Evolutionary conservation across 2,888 invertebrate genomes (phyloP).

Genomic region (Drepana falcataria): DNA sequence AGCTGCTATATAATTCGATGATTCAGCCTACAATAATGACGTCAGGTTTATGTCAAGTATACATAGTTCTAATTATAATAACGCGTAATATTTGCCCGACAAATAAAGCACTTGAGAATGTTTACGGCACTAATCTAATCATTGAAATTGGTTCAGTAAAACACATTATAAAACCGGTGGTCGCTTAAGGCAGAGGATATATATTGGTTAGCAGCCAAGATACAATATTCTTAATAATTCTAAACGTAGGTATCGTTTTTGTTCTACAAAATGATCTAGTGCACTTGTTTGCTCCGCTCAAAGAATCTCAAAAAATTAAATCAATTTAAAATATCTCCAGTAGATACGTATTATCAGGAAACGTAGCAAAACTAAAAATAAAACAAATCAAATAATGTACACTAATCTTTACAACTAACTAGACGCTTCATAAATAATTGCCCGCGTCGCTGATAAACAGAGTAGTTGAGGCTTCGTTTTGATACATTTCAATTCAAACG

Average conservation of each 20-base stretch:
- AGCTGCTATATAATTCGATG: neutral
- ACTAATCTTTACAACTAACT: neutral
- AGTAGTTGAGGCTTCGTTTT: neutral
- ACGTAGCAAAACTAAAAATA: too few species aligned
- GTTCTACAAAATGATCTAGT: too few species aligned
- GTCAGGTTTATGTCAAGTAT: conserved; percentile 26
- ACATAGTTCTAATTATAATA: conserved; percentile 26
- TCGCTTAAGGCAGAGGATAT: conserved; percentile 5
- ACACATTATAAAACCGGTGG: conserved; percentile 18
- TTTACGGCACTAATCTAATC: conserved; percentile 30
- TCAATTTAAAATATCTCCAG: neutral
- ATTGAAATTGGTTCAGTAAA: conserved; percentile 22
- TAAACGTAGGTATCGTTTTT: conserved; percentile 2
- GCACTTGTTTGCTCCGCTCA: too few species aligned
- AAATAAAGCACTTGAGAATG: conserved; percentile 48
- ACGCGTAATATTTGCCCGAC: conserved; percentile 31
- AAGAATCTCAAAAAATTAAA: neutral
- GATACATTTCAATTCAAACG: neutral
- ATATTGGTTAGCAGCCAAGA: conserved; percentile 1
- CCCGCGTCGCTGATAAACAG: neutral
- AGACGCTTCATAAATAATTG: neutral
- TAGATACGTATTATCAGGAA: neutral
- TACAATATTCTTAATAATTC: conserved; percentile 5
- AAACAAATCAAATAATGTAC: neutral
- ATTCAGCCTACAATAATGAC: conserved; percentile 20